A percentile compares a stretch with the other conserved stretches of the same genome.
These are phyloP conservation scores for Leptinotarsa undecemlineata DNA, from an alignment of 1,140 invertebrate species.

Conservation along the genomic window DNA sequence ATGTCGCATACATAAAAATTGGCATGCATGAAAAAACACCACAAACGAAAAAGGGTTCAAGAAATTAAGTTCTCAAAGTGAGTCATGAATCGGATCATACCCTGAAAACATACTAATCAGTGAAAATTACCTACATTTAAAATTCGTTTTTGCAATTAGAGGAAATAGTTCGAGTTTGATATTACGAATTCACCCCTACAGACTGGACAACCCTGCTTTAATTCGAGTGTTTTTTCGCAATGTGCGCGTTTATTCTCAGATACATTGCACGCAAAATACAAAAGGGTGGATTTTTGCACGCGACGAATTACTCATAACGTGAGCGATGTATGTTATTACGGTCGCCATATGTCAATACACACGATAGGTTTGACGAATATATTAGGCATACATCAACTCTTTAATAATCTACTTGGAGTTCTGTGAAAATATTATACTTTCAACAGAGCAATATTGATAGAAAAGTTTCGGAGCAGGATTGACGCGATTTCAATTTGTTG, in stretches of 20 bases:
- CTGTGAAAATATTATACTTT: no score
- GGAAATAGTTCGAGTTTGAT: constrained; percentile 1
- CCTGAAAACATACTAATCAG: constrained; percentile 1
- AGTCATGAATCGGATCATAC: constrained; percentile 6
- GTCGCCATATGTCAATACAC: constrained; percentile 4
- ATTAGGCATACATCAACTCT: neutral
- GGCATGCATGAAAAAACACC: neutral
- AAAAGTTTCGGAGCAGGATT: no score
- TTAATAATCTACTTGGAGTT: no score
- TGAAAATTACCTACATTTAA: neutral
- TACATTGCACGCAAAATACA: neutral
- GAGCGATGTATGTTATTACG: neutral
- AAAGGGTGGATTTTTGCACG: constrained; percentile 1
- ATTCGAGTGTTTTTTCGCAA: constrained; percentile 4
- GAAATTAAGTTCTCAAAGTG: neutral
- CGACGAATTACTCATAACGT: neutral
- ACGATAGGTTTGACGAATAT: neutral
- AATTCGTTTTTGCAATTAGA: constrained; percentile 1
- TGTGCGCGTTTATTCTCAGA: neutral
- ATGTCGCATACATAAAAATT: neutral
- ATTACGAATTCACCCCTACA: neutral
- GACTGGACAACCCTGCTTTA: neutral
- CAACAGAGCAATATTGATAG: no score
- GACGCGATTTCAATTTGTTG: no score
- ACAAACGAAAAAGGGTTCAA: neutral